Percentiles rank a stretch among this genome's conserved stretches.
phyloP scores from a whole-genome alignment of 1,140 invertebrate species.

The Zelostemma sp. region DNA sequence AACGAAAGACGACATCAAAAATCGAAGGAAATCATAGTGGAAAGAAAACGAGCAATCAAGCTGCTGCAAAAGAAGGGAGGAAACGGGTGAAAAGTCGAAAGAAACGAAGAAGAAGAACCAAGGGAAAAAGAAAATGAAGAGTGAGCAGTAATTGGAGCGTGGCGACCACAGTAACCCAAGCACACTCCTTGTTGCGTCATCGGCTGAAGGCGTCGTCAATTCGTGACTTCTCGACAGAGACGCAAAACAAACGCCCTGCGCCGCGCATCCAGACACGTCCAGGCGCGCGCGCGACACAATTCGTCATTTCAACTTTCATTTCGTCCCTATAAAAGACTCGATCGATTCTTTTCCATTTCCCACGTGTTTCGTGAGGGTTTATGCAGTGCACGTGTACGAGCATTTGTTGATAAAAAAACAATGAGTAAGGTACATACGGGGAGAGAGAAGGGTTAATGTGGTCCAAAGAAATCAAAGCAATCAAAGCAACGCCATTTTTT shows the following conservation, averaged over 20 bases:
- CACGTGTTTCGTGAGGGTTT: slow-evolving; percentile 22
- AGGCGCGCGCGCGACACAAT: no score
- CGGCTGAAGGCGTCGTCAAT: slow-evolving; percentile 39
- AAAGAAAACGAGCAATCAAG: slow-evolving; percentile 40
- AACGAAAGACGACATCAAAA: slow-evolving; percentile 28
- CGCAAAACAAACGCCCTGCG: background rate
- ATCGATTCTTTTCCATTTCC: background rate
- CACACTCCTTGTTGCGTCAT: slow-evolving; percentile 62
- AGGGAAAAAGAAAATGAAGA: slow-evolving; percentile 41
- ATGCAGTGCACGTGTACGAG: slow-evolving; percentile 64
- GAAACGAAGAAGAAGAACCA: slow-evolving; percentile 32
- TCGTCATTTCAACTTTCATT: slow-evolving; percentile 1
- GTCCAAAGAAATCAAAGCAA: slow-evolving; percentile 66
- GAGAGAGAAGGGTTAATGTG: slow-evolving; percentile 67
- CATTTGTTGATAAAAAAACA: slow-evolving; percentile 61
- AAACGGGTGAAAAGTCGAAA: background rate
- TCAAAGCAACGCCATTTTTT: slow-evolving; percentile 62
- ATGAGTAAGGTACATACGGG: slow-evolving; percentile 54
- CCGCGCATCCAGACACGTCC: background rate
- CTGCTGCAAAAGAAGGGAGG: slow-evolving; percentile 38
- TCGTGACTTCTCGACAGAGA: no score
- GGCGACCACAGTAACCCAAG: slow-evolving; percentile 71
- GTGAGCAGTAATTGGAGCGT: slow-evolving; percentile 65
- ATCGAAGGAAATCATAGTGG: slow-evolving; percentile 28
- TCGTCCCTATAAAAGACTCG: slow-evolving; percentile 1